phyloP scores from a whole-genome alignment of 2,888 invertebrate species.

The Cataglyphis altisquamis region DNA sequence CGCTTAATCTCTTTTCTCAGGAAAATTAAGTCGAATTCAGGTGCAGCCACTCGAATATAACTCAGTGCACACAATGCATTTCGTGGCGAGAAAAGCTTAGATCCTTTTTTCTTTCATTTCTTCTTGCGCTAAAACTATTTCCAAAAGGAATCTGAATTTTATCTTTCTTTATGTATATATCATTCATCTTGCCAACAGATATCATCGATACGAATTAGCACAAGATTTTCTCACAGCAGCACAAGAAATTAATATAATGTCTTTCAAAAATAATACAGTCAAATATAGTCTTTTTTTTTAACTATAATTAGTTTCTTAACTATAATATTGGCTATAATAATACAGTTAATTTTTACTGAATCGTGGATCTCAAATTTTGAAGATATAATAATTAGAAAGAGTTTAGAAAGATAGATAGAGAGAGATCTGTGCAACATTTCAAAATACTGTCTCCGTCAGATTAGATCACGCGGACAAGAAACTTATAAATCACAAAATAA shows the following conservation, averaged over 20 bases:
- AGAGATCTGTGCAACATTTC: neutral
- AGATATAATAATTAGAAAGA: slow-evolving; percentile 5
- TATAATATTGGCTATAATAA: neutral
- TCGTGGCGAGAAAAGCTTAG: slow-evolving; percentile 61
- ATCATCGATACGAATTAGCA: slow-evolving; percentile 2
- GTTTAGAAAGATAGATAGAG: neutral
- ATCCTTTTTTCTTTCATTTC: slow-evolving; percentile 23
- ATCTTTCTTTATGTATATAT: slow-evolving; percentile 58
- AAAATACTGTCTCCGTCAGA: slow-evolving; percentile 4
- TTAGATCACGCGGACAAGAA: slow-evolving; percentile 12
- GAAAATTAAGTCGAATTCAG: slow-evolving; percentile 81
- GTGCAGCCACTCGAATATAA: slow-evolving; percentile 77
- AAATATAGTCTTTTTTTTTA: too few relatives aligned
- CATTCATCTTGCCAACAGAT: neutral
- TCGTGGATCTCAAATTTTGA: neutral
- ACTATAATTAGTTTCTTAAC: too few relatives aligned
- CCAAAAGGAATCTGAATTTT: slow-evolving; percentile 50
- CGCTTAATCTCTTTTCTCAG: slow-evolving; percentile 79
- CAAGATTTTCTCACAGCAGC: neutral
- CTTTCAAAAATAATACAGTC: neutral
- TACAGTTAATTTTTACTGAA: neutral
- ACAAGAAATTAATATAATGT: neutral
- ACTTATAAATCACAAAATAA: neutral
- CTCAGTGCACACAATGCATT: slow-evolving; percentile 75
- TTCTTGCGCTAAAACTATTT: slow-evolving; percentile 13